Evolutionary conservation across 30 jellyfish, hydroid and myxozoan species (phyloP).

Genomic region (Aurelia aurita): DNA sequence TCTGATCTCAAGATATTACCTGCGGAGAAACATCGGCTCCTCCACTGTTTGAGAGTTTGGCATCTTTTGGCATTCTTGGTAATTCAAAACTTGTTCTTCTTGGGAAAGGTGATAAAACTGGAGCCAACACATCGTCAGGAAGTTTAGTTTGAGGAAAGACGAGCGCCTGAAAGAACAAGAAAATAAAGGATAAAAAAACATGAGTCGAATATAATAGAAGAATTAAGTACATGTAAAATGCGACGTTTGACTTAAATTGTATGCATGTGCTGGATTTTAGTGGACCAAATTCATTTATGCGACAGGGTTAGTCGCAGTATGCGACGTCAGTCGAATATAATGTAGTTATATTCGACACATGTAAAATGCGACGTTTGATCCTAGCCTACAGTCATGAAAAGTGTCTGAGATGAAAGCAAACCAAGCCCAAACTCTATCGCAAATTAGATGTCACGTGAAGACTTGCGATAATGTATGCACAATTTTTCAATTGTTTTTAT

Average conservation of each 20-base stretch:
- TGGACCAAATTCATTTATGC: no score
- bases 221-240: no score
- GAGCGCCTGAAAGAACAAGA: constrained; percentile 60
- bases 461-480: no score
- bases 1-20: constrained; percentile 43
- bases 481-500: no score
- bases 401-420: not conserved
- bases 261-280: no score
- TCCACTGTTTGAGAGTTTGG: constrained; percentile 80
- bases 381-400: not conserved
- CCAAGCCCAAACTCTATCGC: no score
- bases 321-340: no score
- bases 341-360: no score
- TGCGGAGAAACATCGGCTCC: constrained; percentile 84
- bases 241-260: no score
- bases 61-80: constrained; percentile 93
- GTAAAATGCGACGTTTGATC: no score
- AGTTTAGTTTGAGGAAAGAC: constrained; percentile 92
- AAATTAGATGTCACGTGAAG: not conserved
- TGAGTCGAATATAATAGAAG: no score
- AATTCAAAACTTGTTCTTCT: constrained; percentile 89
- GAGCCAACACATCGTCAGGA: constrained; percentile 98
- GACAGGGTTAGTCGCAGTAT: no score
- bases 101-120: constrained; percentile 89
- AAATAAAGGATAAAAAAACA: not conserved